Base-by-base conservation (phyloP, 2,113 vertebrate species). In the Tenebrosternarchus preto region DNA sequence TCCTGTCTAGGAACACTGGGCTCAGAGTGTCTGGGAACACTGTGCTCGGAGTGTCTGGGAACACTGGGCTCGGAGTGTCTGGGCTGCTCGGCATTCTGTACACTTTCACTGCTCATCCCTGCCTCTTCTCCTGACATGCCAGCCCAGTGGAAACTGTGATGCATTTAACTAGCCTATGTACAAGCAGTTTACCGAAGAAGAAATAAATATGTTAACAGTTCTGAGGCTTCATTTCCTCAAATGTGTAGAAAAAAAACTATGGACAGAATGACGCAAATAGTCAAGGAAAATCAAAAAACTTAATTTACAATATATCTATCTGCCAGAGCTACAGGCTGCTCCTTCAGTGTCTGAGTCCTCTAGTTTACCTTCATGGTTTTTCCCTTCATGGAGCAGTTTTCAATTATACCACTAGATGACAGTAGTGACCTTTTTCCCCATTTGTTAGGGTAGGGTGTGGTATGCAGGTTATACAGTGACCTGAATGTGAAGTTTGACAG, bases 131-230 rank as follows among this genome's bases (percentile, higher is more conserved):
- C 19, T 67, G 19, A 24, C 2, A 31, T 43, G 31, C 36, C 66
- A 31, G 24, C 29, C 1, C 20, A 70, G 60, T 78, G 16, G 1
- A 60, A 43, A 19, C 17, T 63, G 61, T 36, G 71, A 69, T 56
- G 64, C 31, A 78, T 17, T 33, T 66, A 27, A 24, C n/a, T 61
- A 39, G 27, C 33, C 53, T 75, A 61, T 83, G 82, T 73, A 76
- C 69, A 70, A 43, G 31, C 9, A 27, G 17, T 55, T 77, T 24
- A 67, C 4, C 67, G 7, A 53, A 33, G 20, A 50, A 46, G 9
- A 29, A 56, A 69, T 61, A 46, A 70, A 73, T 43, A 59, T 72
- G 80, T 59, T 17, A 76, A 72, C 25, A 72, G 76, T 82, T 85
- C 61, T 53, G 60, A 72, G 82, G 17, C n/a, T 73, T 29, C 46